Base-by-base conservation (phyloP, 2,113 vertebrate species). In the Galbula dea region DNA sequence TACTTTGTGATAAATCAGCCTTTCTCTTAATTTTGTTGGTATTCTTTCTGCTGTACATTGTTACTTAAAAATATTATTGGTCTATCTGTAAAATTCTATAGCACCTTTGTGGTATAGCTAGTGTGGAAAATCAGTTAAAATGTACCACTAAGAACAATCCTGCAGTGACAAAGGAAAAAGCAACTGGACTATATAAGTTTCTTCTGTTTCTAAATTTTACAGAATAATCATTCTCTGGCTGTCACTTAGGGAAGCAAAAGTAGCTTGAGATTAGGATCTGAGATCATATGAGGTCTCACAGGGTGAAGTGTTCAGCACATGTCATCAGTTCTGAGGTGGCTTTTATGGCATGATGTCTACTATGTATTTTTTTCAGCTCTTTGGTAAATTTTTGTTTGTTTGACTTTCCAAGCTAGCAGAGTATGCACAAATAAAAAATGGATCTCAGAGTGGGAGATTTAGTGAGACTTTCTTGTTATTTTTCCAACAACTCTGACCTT, bases 401-500 rank as follows among this genome's bases (percentile, higher is more conserved):
- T 41, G 51, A 15, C 21, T 79, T 91, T 79, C n/a, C 19, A 57
- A 72, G 11, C 20, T 88, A n/a, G 27, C 12, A 3, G 68, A 75
- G 30, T 76, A 57, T 78, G 26, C 21, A 71, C 14, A 73, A 49
- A 68, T 73, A 83, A 91, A 94, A 84, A 41, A 17, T 30, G 72
- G 62, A 66, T 65, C 29, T 69, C 37, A 15, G 26, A 36, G 21
- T 30, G 71, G 69, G 57, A 93, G 80, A 88, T 92, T 34, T 89
- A 51, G 48, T 93, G 75, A 84, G 65, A 39, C 19, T 66, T 85
- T 30, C 32, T 37, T 75, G 63, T 59, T 79, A 48, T 75, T 43
- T 86, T 93, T 79, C 67, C 36, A 55, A 66, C 52, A 90, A 88
- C 86, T 92, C 80, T 86, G 85, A 93, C 89, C 39, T 80, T 90